These are phyloP conservation scores for Volucella bombylans DNA, from an alignment of 2,888 invertebrate species.

Conservation along the genomic window DNA sequence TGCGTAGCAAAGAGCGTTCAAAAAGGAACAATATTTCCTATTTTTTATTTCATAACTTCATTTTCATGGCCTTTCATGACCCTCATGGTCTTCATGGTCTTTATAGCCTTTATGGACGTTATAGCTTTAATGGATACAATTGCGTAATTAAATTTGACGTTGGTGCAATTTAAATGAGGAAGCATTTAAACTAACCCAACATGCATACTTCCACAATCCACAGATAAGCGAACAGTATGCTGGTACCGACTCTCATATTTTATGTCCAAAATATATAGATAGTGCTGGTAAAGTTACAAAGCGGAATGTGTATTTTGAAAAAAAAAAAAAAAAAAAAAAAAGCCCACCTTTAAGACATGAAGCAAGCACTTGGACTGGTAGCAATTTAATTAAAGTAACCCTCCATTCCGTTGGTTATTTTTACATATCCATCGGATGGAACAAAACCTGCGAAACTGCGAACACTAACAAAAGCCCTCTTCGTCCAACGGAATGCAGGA, in stretches of 20 bases:
- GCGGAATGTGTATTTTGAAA: background rate
- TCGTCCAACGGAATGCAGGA: no score
- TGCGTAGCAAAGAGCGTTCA: background rate
- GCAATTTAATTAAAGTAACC: slow-evolving; percentile 59
- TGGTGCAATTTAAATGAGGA: slow-evolving; percentile 52
- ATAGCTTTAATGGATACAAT: background rate
- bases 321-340: background rate
- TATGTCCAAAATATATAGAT: slow-evolving; percentile 31
- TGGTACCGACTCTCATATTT: slow-evolving; percentile 11
- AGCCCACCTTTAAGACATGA: background rate
- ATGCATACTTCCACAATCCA: background rate
- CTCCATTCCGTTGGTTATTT: slow-evolving; percentile 30
- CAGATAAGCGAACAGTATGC: background rate
- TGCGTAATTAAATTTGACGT: slow-evolving; percentile 58
- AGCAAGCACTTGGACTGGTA: background rate
- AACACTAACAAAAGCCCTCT: background rate
- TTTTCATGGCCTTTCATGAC: slow-evolving; percentile 1
- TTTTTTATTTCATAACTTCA: no score
- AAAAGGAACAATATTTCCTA: slow-evolving; percentile 6
- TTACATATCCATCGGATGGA: slow-evolving; percentile 25
- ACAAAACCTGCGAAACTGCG: background rate
- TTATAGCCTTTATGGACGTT: background rate
- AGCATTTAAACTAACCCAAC: slow-evolving; percentile 28
- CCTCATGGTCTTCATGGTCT: background rate
- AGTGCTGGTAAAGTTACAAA: slow-evolving; percentile 2